Base-by-base conservation (phyloP, 2,113 vertebrate genomes). In the Chaenogobius annularis region DNA sequence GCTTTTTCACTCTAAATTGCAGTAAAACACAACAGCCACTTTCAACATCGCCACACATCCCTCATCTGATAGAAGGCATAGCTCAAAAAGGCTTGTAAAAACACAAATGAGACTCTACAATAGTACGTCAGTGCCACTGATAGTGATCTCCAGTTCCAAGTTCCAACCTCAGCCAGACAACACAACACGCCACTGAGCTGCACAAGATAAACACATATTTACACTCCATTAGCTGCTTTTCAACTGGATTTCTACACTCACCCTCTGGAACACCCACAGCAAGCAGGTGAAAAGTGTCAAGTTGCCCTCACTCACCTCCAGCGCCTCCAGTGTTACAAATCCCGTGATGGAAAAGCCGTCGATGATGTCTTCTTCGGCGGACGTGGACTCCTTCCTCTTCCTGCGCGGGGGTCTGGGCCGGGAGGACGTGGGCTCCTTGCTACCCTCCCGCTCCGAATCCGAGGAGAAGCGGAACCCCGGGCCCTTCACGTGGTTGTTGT, bases 341-440 rank as follows among this genome's bases (percentile, higher is more conserved):
- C 95, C 96, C 52, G 94, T 91, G 89, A 98, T 95, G 78, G 95
- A 96, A 88, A 98, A 98, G 67, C 96, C 96, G 82, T 98, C 96
- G 59, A 98, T 96, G 93, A 98, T 94, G 94, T 98, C 96, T 88
- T 98, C 96, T 81, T 98, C 96, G 15, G 94, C 94, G 43, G 96
- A 97, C 64, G 93, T 94, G 85, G 96, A 97, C 87, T 95, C 95
- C 88, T 95, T 93, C 77, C 95, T 91, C 92, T 97, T 97, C 85
- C 96, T 95, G 68, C 96, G 90, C 9, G 96, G 96, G 78, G 96
- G 96, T 74, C 94, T 93, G 72, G 95, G 96, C 69, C 95, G 95
- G 78, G 95, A 93, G 47, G 94, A 93, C 72, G 94, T 89, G 69
- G 95, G 94, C 70, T 93, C 90, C 91, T 91, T 93, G 89, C 92